These are phyloP conservation scores for Drosophila varians DNA, from an alignment of 1,140 invertebrate species.

Conservation along the genomic window DNA sequence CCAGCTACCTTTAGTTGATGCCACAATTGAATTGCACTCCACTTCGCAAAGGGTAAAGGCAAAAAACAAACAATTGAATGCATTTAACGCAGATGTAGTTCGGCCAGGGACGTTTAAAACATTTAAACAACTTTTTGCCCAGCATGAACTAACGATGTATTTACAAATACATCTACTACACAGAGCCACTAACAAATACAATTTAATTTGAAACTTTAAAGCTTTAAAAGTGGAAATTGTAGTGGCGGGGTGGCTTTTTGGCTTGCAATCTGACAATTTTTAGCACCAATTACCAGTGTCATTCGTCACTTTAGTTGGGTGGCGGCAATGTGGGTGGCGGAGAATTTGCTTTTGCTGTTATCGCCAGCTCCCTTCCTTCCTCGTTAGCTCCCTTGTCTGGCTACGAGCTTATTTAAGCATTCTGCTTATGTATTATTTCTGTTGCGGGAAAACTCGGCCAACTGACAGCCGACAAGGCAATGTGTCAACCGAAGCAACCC, in stretches of 20 bases:
- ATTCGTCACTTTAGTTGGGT: slow-evolving; percentile 49
- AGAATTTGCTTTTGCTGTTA: slow-evolving; percentile 9
- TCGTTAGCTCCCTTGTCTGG: slow-evolving; percentile 22
- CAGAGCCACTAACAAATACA: background rate
- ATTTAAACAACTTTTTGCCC: slow-evolving; percentile 24
- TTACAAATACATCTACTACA: background rate
- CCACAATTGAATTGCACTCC: slow-evolving; percentile 20
- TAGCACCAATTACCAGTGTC: slow-evolving; percentile 65
- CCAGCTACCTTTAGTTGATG: background rate
- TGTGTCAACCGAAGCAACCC: slow-evolving; percentile 19
- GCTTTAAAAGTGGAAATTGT: slow-evolving; percentile 25
- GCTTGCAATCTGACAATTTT: slow-evolving; percentile 59
- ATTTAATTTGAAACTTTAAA: slow-evolving; percentile 17
- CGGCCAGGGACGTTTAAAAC: background rate
- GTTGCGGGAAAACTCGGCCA: slow-evolving; percentile 41
- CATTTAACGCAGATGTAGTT: slow-evolving; percentile 36
- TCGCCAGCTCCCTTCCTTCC: background rate
- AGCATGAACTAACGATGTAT: background rate
- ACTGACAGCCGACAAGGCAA: slow-evolving; percentile 46
- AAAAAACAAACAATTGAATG: slow-evolving; percentile 28
- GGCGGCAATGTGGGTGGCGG: background rate
- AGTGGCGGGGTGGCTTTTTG: background rate
- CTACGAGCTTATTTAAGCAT: slow-evolving; percentile 49
- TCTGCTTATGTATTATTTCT: slow-evolving; percentile 58
- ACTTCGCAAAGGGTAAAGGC: slow-evolving; percentile 1